phyloP scores from a whole-genome alignment of 1,140 invertebrate genomes.

The Hylaeus anthracinus region DNA sequence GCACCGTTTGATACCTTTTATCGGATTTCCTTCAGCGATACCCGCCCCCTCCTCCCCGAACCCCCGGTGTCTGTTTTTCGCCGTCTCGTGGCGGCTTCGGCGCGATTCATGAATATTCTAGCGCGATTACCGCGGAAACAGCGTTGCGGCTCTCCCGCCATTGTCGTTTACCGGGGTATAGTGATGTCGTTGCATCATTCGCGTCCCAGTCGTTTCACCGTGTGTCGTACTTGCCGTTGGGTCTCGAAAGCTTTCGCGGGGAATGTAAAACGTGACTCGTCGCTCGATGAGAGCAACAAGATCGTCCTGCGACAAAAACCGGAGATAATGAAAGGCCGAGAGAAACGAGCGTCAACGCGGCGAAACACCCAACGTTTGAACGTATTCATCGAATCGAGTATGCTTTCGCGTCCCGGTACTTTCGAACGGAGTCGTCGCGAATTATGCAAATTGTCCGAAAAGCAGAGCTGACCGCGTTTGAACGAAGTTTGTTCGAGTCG shows the following conservation, averaged over 20 bases:
- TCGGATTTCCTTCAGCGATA: conserved; percentile 36
- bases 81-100: conserved; percentile 13
- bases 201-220: conserved; percentile 20
- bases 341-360: not conserved
- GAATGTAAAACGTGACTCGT: conserved; percentile 42
- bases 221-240: not conserved
- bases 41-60: not conserved
- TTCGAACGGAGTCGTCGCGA: not conserved
- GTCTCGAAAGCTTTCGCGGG: conserved; percentile 1
- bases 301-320: conserved; percentile 16
- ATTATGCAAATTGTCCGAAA: not conserved
- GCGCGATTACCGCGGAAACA: conserved; percentile 61
- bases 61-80: conserved; percentile 12
- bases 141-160: conserved; percentile 47
- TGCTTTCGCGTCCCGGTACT: not conserved
- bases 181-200: conserved; percentile 48
- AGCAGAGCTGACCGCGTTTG: not conserved
- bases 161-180: conserved; percentile 66
- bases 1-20: conserved; percentile 38
- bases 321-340: not conserved
- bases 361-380: not conserved
- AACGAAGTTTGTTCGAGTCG: not conserved
- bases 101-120: conserved; percentile 70
- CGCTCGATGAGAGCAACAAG: conserved; percentile 21
- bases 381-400: not conserved